phyloP scores from a whole-genome alignment of 2,113 vertebrate species.

The Silurus glanis region DNA sequence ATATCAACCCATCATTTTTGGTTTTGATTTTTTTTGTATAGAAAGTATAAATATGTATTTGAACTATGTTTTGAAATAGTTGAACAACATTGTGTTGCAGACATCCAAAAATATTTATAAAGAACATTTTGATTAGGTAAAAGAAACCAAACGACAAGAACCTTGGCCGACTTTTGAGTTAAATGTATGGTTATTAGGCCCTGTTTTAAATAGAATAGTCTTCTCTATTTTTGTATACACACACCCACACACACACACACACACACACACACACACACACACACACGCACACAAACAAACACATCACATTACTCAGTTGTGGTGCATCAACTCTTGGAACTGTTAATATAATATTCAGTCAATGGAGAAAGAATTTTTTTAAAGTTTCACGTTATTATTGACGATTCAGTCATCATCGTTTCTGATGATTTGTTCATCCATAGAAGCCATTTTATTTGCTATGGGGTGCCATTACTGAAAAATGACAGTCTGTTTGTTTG shows the following conservation, averaged over 20 bases:
- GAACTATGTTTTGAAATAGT: slow-evolving; percentile 74
- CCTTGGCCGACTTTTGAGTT: slow-evolving; percentile 62
- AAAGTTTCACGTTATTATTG: not conserved
- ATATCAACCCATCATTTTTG: slow-evolving; percentile 57
- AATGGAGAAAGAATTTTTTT: slow-evolving; percentile 34
- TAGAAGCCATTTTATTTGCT: slow-evolving; percentile 37
- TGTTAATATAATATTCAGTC: slow-evolving; percentile 57
- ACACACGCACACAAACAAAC: not conserved
- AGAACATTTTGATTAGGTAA: slow-evolving; percentile 54
- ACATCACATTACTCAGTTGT: slow-evolving; percentile 55
- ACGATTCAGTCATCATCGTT: slow-evolving; percentile 26
- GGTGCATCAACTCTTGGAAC: slow-evolving; percentile 51
- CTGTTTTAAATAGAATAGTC: slow-evolving; percentile 71
- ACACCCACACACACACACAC: not conserved
- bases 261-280: not conserved
- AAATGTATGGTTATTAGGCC: slow-evolving; percentile 64
- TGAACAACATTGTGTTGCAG: slow-evolving; percentile 71
- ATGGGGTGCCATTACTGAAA: slow-evolving; percentile 27
- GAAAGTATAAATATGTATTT: slow-evolving; percentile 71
- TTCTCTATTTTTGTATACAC: slow-evolving; percentile 75
- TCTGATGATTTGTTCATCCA: slow-evolving; percentile 39
- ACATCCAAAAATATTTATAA: slow-evolving; percentile 72
- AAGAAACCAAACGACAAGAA: slow-evolving; percentile 54
- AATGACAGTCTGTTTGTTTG: slow-evolving; percentile 17
- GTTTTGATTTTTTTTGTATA: slow-evolving; percentile 55